Conservation (phyloP, 53 echinoderm and acorn worm genomes). For the Mesocentrotus franciscanus region DNA sequence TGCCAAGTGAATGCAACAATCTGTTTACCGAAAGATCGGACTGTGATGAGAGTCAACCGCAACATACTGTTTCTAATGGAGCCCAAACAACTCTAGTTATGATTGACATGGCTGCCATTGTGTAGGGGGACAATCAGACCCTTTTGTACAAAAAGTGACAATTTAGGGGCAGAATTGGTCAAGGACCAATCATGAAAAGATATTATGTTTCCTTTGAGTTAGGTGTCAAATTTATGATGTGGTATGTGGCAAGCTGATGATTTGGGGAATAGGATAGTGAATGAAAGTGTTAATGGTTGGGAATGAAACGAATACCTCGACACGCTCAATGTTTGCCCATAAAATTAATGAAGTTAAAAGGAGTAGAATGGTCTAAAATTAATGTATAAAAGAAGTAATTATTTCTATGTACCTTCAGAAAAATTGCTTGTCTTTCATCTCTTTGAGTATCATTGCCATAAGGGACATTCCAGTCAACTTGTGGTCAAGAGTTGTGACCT, state of each 20-base stretch:
- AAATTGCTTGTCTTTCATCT: background rate
- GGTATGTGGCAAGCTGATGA: background rate
- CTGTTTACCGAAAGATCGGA: background rate
- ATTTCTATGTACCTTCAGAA: background rate
- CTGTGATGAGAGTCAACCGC: background rate
- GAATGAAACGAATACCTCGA: background rate
- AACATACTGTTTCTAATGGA: background rate
- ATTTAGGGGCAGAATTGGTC: conserved; percentile 22
- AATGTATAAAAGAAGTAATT: too few relatives aligned
- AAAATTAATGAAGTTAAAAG: background rate
- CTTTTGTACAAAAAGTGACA: background rate
- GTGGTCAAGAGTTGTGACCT: conserved; percentile 29
- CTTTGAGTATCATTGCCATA: background rate
- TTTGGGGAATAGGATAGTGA: background rate
- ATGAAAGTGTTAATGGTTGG: background rate
- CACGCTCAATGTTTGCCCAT: background rate
- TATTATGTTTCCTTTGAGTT: background rate
- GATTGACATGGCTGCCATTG: conserved; percentile 7
- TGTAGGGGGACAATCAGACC: background rate
- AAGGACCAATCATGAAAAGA: conserved; percentile 17
- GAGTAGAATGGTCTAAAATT: background rate
- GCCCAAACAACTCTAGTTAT: background rate
- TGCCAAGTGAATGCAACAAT: background rate
- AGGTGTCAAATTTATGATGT: conserved; percentile 19
- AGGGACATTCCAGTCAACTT: conserved; percentile 7